Base-by-base conservation (phyloP, 2,888 invertebrate genomes). In the Synanthedon tipuliformis region DNA sequence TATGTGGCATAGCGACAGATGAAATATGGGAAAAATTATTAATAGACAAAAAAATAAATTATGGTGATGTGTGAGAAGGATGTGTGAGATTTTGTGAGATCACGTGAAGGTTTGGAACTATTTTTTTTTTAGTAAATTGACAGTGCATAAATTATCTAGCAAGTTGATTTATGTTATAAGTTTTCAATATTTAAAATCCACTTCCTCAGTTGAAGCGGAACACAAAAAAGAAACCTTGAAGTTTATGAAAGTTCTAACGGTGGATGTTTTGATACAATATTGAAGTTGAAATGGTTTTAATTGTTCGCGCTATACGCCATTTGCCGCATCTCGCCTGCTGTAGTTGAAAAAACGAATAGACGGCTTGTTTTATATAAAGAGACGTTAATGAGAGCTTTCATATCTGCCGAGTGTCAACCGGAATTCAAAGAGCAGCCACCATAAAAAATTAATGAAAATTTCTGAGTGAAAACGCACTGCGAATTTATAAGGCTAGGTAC, bases 201-300 rank as follows among this genome's bases (percentile, higher is more conserved):
- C 10, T 34, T 34, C 10, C 10, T 34, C 10, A 10, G 34, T 34
- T 2, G 34, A 34, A 34, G 34, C 34, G 34, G 34, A 34, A 34
- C 34, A 34, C 10, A 34, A 34, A 34, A 34, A 34, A 34, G 34
- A 34, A 34, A 7, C 45, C 15, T 45, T 45, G 53, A 56, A 58
- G 59, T 57, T 58, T 60, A 61, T 61, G 59, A 61, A 59, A 57
- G 55, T 45, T 12, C 34, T 34, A 34, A 34, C 34, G 34, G 50
- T 56, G 52, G 53, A 58, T 59, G 57, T 59, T 59, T 59, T 56
- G 57, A 60, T 59, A 59, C 61, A 60, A 53, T 56, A 61, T 61
- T 54, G 56, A 50, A 54, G 50, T 51, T 59, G 57, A 61, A 61
- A 60, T 58, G 60, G 58, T 45, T 45, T 45, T 45, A 45, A 13